Percentiles rank a stretch among this genome's conserved stretches.
Conservation (phyloP, 2,113 vertebrate genomes). For the Brachypteracias leptosomus region DNA sequence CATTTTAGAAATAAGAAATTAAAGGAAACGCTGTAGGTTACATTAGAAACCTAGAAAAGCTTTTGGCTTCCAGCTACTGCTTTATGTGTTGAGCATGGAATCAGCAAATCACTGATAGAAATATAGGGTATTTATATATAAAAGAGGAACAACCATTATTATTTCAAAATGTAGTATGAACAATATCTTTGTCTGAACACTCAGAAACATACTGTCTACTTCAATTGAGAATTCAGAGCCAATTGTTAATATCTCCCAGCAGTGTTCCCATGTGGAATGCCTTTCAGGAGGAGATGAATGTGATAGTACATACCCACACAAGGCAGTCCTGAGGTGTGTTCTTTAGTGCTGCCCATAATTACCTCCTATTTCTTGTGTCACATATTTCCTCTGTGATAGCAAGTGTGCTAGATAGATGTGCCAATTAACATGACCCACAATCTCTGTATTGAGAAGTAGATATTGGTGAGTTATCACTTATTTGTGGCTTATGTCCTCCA, state of each 20-base stretch:
- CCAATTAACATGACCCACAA: not conserved
- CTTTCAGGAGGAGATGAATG: not conserved
- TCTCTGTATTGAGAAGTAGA: not conserved
- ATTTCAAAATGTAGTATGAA: not conserved
- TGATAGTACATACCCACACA: not conserved
- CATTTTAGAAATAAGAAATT: slow-evolving; percentile 1
- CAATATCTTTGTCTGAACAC: not conserved
- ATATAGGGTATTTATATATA: not conserved
- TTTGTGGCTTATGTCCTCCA: not conserved
- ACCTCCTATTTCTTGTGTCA: not conserved
- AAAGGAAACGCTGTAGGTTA: not conserved
- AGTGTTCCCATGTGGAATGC: not conserved
- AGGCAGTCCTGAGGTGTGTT: not conserved
- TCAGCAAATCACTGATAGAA: not conserved
- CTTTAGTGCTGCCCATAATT: not conserved
- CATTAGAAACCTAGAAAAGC: not conserved
- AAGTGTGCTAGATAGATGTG: not conserved
- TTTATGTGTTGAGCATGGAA: not conserved
- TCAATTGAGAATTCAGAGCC: not conserved
- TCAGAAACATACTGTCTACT: not conserved
- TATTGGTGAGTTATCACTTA: not conserved
- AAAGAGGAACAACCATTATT: not conserved
- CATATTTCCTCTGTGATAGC: not conserved
- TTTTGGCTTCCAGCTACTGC: not conserved
- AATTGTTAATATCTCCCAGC: not conserved